phyloP scores from a whole-genome alignment of 1,140 invertebrate species.

The Acromyrmex echinatior region DNA sequence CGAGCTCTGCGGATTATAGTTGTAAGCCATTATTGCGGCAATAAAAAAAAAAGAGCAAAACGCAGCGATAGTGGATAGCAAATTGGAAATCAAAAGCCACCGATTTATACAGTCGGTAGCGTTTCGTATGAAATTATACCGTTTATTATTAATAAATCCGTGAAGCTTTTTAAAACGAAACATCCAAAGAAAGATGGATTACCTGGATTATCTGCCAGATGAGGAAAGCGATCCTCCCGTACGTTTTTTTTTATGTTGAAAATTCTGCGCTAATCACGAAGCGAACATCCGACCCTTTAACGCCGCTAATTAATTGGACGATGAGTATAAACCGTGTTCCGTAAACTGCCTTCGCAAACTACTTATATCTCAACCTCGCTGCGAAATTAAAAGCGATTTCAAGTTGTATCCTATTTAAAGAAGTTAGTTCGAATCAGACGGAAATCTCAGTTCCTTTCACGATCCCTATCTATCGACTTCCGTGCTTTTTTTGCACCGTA shows the following conservation, averaged over 20 bases:
- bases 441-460: slow-evolving; percentile 24
- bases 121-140: slow-evolving; percentile 6
- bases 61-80: neutral
- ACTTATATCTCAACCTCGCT: slow-evolving; percentile 17
- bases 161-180: slow-evolving; percentile 1
- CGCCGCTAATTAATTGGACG: slow-evolving; percentile 30
- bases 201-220: neutral
- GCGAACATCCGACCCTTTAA: neutral
- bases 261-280: neutral
- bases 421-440: slow-evolving; percentile 33
- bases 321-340: neutral
- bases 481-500: neutral
- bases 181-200: neutral
- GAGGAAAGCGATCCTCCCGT: neutral
- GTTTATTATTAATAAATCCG: slow-evolving; percentile 41
- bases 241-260: neutral
- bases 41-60: slow-evolving; percentile 43
- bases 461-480: slow-evolving; percentile 26
- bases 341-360: neutral
- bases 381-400: slow-evolving; percentile 13
- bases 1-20: slow-evolving; percentile 25
- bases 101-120: slow-evolving; percentile 1
- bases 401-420: slow-evolving; percentile 25
- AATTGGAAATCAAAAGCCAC: slow-evolving; percentile 50
- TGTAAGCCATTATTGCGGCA: slow-evolving; percentile 17